phyloP scores from a whole-genome alignment of 2,888 invertebrate species.

The Lochmaea capreae region DNA sequence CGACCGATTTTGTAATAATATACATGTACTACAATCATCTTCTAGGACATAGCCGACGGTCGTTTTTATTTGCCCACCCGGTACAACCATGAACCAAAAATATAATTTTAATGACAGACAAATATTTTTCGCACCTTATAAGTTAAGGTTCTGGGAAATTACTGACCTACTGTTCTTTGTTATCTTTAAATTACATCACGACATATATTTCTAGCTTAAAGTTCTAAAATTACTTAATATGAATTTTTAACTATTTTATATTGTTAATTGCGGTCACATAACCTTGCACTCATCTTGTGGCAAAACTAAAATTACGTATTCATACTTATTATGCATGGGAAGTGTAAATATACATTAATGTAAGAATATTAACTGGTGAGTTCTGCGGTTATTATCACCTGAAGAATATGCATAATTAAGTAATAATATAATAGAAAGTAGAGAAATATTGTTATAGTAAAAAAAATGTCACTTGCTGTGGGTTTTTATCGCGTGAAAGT shows the following conservation, averaged over 20 bases:
- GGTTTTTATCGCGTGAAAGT: background rate
- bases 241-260: background rate
- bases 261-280: background rate
- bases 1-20: too few relatives aligned
- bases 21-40: too few relatives aligned
- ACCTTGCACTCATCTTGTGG: conserved; percentile 1
- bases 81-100: too few relatives aligned
- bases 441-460: background rate
- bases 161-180: background rate
- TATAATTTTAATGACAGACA: background rate
- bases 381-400: conserved; percentile 5
- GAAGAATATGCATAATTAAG: background rate
- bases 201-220: background rate
- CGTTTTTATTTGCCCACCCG: too few relatives aligned
- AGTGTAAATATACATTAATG: background rate
- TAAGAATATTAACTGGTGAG: background rate
- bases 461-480: background rate
- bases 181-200: background rate
- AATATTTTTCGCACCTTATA: background rate
- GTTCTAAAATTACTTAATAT: background rate
- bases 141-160: background rate
- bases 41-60: too few relatives aligned
- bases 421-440: background rate
- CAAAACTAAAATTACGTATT: background rate
- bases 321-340: background rate